Percentiles rank a stretch among this genome's conserved stretches.
These are phyloP conservation scores for Axinella damicornis DNA, from an alignment of 37 sponge, comb jelly and placozoan species.

Conservation along the genomic window DNA sequence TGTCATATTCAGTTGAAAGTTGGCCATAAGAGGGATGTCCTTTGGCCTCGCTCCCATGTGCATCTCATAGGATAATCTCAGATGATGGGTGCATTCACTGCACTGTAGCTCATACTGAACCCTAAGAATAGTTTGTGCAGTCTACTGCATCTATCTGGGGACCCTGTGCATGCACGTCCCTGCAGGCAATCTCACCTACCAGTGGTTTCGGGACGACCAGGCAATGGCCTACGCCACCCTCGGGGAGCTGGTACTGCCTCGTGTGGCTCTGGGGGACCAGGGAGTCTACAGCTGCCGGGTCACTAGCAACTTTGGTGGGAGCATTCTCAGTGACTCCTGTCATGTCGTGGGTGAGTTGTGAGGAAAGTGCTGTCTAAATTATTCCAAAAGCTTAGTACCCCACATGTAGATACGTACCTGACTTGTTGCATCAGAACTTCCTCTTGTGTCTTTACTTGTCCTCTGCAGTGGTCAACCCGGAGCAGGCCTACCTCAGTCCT, in stretches of 20 bases:
- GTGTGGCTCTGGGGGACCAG: slow-evolving; percentile 18
- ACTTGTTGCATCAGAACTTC: no score
- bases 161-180: no score
- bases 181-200: slow-evolving; percentile 61
- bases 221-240: slow-evolving; percentile 39
- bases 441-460: background rate
- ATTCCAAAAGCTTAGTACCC: no score
- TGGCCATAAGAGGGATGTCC: no score
- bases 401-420: no score
- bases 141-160: slow-evolving; percentile 8
- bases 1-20: no score
- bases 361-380: background rate
- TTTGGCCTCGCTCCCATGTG: no score
- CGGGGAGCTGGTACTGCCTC: slow-evolving; percentile 35
- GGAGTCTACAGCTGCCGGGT: slow-evolving; percentile 76
- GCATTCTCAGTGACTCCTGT: slow-evolving; percentile 31
- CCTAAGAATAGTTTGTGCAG: slow-evolving; percentile 29
- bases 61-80: no score
- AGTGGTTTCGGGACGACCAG: slow-evolving; percentile 77
- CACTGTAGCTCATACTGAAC: no score
- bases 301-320: slow-evolving; percentile 56
- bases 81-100: no score
- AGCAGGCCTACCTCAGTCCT: no score
- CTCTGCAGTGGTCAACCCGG: background rate
- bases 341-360: slow-evolving; percentile 36